Evolutionary conservation across 2,888 invertebrate genomes (phyloP).

Genomic region (Scaptodrosophila latifasciaeformis): DNA sequence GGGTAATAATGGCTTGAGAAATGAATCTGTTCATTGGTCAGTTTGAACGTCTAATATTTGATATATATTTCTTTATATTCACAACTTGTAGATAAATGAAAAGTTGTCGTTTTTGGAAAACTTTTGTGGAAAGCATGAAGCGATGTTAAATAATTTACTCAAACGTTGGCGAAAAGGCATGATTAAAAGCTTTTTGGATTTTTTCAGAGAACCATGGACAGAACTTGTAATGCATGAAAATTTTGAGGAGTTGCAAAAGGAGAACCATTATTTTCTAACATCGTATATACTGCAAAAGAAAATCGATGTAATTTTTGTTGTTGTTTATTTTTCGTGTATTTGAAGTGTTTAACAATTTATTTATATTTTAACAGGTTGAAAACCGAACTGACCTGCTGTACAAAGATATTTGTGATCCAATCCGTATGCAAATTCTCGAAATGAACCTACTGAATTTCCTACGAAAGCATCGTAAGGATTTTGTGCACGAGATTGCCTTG

Average conservation of each 20-base stretch:
- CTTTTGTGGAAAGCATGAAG: conserved; percentile 63
- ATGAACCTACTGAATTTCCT: conserved; percentile 51
- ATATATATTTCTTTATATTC: not conserved
- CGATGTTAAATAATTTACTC: conserved; percentile 56
- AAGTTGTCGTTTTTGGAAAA: conserved; percentile 54
- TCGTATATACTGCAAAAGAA: conserved; percentile 25
- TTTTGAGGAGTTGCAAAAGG: conserved; percentile 45
- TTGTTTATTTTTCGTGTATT: not conserved
- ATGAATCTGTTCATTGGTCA: too few species aligned
- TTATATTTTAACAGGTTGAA: too few species aligned
- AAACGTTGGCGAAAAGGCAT: conserved; percentile 41
- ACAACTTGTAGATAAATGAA: conserved; percentile 6
- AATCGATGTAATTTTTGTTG: not conserved
- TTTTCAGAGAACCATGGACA: conserved; percentile 58
- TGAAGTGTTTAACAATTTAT: too few species aligned
- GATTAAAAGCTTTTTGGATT: conserved; percentile 53
- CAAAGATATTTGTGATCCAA: too few species aligned
- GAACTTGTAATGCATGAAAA: conserved; percentile 64
- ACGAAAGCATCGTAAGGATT: conserved; percentile 52
- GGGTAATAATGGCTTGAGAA: conserved; percentile 44
- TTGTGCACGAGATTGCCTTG: conserved; percentile 49
- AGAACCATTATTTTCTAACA: conserved; percentile 24
- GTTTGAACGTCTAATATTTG: not conserved
- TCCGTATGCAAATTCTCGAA: conserved; percentile 40
- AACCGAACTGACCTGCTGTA: too few species aligned